These are phyloP conservation scores for Nycticorax nycticorax DNA, from an alignment of 2,113 vertebrate genomes.

Conservation along the genomic window DNA sequence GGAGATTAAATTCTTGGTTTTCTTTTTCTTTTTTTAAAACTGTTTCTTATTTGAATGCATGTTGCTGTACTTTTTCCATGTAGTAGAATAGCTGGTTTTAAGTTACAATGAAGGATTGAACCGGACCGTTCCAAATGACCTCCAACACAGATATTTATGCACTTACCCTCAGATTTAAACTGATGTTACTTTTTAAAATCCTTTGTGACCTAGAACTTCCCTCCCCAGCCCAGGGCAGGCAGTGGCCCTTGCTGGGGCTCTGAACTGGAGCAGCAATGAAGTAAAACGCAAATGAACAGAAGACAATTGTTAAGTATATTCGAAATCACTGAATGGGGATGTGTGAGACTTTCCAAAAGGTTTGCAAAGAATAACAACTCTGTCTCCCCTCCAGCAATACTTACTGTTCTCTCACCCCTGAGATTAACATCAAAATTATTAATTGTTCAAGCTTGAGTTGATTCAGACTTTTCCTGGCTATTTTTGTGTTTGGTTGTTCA, in stretches of 20 bases:
- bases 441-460: not conserved
- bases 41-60: not conserved
- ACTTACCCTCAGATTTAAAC: not conserved
- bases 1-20: not conserved
- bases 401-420: not conserved
- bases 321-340: constrained; percentile 8
- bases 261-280: not conserved
- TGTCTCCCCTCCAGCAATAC: not conserved
- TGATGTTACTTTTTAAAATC: not conserved
- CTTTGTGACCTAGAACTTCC: not conserved
- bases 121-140: not conserved
- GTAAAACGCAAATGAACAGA: not conserved
- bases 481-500: not conserved
- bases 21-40: not conserved
- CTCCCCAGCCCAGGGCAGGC: not conserved
- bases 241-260: not conserved
- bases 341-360: not conserved
- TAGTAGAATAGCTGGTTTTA: not conserved
- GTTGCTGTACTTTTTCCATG: not conserved
- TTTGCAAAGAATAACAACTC: constrained; percentile 11
- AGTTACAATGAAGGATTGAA: not conserved
- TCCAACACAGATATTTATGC: not conserved
- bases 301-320: constrained; percentile 11
- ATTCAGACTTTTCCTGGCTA: not conserved
- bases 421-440: not conserved